A percentile compares a stretch with the other conserved stretches of the same genome.
These are phyloP conservation scores for Morphnarchus princeps DNA, from an alignment of 2,113 vertebrate genomes.

Conservation along the genomic window DNA sequence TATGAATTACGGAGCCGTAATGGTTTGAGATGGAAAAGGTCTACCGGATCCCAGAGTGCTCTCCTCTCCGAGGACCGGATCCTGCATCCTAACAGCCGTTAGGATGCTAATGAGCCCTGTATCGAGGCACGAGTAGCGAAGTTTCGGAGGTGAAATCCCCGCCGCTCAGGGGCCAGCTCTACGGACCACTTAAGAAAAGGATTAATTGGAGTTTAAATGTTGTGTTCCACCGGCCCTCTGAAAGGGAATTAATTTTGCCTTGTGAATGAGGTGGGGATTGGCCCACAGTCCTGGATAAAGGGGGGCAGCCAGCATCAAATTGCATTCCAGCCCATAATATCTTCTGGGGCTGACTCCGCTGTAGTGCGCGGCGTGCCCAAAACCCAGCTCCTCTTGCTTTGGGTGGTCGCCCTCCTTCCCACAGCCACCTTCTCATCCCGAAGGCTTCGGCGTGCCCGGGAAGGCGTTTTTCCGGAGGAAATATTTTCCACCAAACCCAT, in stretches of 20 bases:
- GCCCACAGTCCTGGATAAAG: not conserved
- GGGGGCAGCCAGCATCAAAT: not conserved
- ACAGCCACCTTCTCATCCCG: not conserved
- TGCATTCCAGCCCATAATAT: not conserved
- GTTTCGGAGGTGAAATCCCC: not conserved
- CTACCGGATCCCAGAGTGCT: not conserved
- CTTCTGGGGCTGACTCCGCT: not conserved
- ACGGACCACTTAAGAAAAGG: not conserved
- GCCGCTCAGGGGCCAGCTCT: not conserved
- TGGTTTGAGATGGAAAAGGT: not conserved
- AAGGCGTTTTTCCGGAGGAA: not conserved
- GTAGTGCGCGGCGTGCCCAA: rapidly evolving
- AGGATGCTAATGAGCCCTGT: not conserved
- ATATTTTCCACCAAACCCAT: not conserved
- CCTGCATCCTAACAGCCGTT: not conserved
- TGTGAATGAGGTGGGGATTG: constrained; percentile 23
- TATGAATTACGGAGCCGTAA: not conserved
- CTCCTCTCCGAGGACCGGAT: not conserved
- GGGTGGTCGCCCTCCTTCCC: not conserved
- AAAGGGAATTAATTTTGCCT: constrained; percentile 29
- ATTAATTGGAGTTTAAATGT: constrained; percentile 56
- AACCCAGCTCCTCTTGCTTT: not conserved
- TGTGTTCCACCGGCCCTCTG: not conserved
- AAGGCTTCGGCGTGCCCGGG: not conserved
- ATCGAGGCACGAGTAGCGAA: not conserved